A percentile compares a stretch with the other conserved stretches of the same genome.
Conservation (phyloP, 2,113 vertebrate genomes). For the Platichthys flesus region DNA sequence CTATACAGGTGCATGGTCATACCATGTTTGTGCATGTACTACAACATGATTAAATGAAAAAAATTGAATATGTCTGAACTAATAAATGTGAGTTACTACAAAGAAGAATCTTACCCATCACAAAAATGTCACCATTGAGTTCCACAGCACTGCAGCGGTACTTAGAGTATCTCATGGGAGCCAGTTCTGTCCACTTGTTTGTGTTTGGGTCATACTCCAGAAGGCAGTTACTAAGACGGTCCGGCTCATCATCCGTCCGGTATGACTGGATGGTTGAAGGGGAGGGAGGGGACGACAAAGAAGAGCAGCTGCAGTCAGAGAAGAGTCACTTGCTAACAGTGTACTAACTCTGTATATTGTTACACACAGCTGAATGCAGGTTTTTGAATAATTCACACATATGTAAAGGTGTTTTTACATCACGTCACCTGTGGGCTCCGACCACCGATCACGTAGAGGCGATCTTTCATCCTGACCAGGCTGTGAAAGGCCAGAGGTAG, state of each 20-base stretch:
- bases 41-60: background rate
- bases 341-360: background rate
- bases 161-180: conserved; percentile 93
- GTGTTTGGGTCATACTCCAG: conserved; percentile 89
- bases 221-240: conserved; percentile 92
- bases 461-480: conserved; percentile 85
- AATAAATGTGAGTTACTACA: background rate
- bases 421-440: conserved; percentile 93
- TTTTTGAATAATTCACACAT: background rate
- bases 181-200: conserved; percentile 89
- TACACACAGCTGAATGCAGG: background rate
- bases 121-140: conserved; percentile 91
- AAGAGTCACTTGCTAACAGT: background rate
- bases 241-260: conserved; percentile 93
- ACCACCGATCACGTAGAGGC: conserved; percentile 93
- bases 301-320: conserved; percentile 59
- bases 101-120: conserved; percentile 87
- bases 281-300: conserved; percentile 38
- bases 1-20: conserved; percentile 66
- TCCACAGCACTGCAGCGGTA: conserved; percentile 92
- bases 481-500: conserved; percentile 89
- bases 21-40: no score
- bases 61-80: background rate
- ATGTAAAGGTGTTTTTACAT: background rate
- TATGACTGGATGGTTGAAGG: conserved; percentile 82